These are phyloP conservation scores for Drosophila ochracea DNA, from an alignment of 2,888 invertebrate species.

Conservation along the genomic window DNA sequence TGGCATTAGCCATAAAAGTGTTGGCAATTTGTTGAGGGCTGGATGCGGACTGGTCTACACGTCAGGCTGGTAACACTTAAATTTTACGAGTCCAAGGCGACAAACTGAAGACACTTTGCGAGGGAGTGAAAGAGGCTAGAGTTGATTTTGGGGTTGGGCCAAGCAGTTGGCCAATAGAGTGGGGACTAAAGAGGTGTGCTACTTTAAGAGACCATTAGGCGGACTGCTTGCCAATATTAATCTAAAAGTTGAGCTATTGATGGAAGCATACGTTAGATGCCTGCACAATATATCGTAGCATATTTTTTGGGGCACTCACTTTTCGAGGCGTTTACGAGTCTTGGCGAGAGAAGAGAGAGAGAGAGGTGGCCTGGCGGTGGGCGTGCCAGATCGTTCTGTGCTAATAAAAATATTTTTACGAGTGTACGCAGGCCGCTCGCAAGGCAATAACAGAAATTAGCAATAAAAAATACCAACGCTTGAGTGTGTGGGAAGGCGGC, in stretches of 20 bases:
- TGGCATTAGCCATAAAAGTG: slow-evolving; percentile 54
- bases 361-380: not conserved
- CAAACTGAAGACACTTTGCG: slow-evolving; percentile 35
- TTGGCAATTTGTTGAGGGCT: slow-evolving; percentile 11
- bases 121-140: not conserved
- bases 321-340: not conserved
- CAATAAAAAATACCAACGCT: slow-evolving; percentile 67
- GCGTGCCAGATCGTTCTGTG: slow-evolving; percentile 26
- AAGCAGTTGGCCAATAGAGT: not conserved
- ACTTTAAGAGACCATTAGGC: slow-evolving; percentile 1
- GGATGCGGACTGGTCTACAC: not conserved
- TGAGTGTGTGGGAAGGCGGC: slow-evolving; percentile 19
- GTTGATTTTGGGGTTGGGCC: not conserved
- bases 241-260: slow-evolving; percentile 46
- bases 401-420: slow-evolving; percentile 79
- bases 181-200: slow-evolving; percentile 18
- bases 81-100: slow-evolving; percentile 57
- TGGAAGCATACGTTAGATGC: slow-evolving; percentile 26
- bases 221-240: slow-evolving; percentile 2
- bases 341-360: not conserved
- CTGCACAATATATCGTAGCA: slow-evolving; percentile 32
- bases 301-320: slow-evolving; percentile 43
- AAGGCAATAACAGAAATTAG: slow-evolving; percentile 76
- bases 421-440: slow-evolving; percentile 46
- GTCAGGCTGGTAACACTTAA: slow-evolving; percentile 41